A percentile compares a stretch with the other conserved stretches of the same genome.
phyloP scores from a whole-genome alignment of 2,113 vertebrate genomes.

The Dromas ardeola region DNA sequence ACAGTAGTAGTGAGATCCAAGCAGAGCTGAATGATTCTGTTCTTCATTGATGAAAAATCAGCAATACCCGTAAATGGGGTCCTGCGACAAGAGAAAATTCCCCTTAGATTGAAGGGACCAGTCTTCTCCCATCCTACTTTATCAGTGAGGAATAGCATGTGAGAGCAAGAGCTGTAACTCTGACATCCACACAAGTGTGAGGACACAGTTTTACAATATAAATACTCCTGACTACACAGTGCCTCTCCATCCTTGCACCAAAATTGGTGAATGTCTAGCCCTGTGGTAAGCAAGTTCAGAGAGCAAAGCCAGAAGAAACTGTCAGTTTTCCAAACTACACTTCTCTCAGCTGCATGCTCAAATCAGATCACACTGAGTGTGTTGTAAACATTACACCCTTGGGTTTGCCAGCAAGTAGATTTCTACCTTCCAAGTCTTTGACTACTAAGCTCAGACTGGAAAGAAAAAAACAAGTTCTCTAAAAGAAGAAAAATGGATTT shows the following conservation, averaged over 20 bases:
- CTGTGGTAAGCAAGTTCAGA: background rate
- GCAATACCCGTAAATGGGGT: constrained; percentile 94
- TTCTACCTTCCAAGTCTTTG: background rate
- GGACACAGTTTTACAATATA: background rate
- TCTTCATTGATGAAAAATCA: constrained; percentile 94
- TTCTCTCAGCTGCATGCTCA: background rate
- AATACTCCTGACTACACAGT: background rate
- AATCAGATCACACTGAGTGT: background rate
- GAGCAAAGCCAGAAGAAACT: background rate
- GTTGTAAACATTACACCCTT: background rate
- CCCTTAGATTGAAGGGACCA: background rate
- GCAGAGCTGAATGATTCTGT: constrained; percentile 98
- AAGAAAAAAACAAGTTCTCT: rapidly evolving
- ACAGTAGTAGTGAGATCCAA: constrained; percentile 96
- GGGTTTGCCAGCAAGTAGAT: background rate
- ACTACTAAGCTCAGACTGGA: background rate
- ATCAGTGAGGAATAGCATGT: background rate
- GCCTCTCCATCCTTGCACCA: background rate
- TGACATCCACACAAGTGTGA: background rate
- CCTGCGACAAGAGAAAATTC: constrained; percentile 75
- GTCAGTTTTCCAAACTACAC: background rate
- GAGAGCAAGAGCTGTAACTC: background rate
- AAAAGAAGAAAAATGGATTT: background rate
- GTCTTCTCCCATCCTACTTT: background rate
- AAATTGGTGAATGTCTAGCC: background rate